Base-by-base conservation (phyloP, 2,113 vertebrate genomes). In the Limanda limanda region DNA sequence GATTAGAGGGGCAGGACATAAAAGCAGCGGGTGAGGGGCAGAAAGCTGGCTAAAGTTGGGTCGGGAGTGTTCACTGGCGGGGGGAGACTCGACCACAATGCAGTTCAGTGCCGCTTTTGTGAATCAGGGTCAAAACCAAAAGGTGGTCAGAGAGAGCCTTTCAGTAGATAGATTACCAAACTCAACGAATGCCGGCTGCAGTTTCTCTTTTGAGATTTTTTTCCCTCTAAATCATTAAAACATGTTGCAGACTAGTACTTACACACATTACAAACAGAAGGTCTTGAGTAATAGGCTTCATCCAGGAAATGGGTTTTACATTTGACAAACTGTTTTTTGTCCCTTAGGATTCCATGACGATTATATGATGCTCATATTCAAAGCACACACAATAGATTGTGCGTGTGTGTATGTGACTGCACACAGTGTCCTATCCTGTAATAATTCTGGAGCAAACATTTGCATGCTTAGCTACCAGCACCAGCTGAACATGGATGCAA, bases 1-100 rank as follows among this genome's bases (percentile, higher is more conserved):
- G 91, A 93, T 92, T 92, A 92, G 79, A 74, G 82, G 76, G 83
- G 74, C 81, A 79, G 78, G 6, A 71, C 83, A 90, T 89, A 86
- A 91, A 89, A 83, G 87, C 76, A 70, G 68, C 12, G 77, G 83
- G 85, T 78, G 81, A 73, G 81, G 79, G 84, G 81, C 35, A 83
- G 65, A 75, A 47, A 72, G 75, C 58, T 82, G 85, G 78, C 79
- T 66, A 84, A 72, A 87, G 83, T 74, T 48, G 56, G 82, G 67
- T 62, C 24, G 71, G 76, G 68, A 74, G 74, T 57, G 83, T 84
- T 54, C 15, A 68, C 70, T 83, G 82, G 86, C 76, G 63, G 74
- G 80, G 80, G 73, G 82, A 76, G 78, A 78, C 71, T 37, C 10
- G 0, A 73, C 71, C 81, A 90, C 88, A 90, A 84, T 75, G 74